phyloP scores from a whole-genome alignment of 2,888 invertebrate species.

The Meandrusa payeni region DNA sequence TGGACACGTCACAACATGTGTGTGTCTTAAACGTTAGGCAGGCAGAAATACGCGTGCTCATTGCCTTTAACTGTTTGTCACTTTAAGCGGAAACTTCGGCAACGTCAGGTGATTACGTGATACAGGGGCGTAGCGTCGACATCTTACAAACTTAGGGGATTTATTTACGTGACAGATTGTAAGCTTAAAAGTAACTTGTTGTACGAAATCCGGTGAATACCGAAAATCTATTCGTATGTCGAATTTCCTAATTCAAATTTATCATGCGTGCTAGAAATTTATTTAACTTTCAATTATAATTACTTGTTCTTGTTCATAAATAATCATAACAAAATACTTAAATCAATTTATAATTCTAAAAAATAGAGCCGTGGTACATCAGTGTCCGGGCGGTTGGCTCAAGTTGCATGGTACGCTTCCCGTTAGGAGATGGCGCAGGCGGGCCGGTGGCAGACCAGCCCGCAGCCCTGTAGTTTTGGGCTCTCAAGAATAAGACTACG shows the following conservation, averaged over 20 bases:
- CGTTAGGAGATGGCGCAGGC: too few species aligned
- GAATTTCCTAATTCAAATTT: slow-evolving; percentile 51
- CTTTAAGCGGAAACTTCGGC: slow-evolving; percentile 59
- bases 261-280: slow-evolving; percentile 54
- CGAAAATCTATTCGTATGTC: slow-evolving; percentile 44
- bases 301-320: too few species aligned
- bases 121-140: slow-evolving; percentile 35
- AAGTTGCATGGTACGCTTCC: too few species aligned
- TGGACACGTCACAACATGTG: slow-evolving; percentile 62
- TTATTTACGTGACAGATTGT: slow-evolving; percentile 52
- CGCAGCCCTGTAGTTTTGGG: too few species aligned
- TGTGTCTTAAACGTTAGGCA: slow-evolving; percentile 73
- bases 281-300: too few species aligned
- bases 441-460: too few species aligned
- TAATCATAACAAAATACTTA: too few species aligned
- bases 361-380: too few species aligned
- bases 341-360: too few species aligned
- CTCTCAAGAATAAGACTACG: too few species aligned
- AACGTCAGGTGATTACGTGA: slow-evolving; percentile 57
- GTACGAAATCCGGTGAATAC: slow-evolving; percentile 45
- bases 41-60: slow-evolving; percentile 61
- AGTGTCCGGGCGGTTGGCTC: too few species aligned
- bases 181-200: slow-evolving; percentile 44
- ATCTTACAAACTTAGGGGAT: slow-evolving; percentile 44
- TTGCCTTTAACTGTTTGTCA: slow-evolving; percentile 54